Evolutionary conservation across 2,888 invertebrate genomes (phyloP).

Genomic region (Julus scanicus): DNA sequence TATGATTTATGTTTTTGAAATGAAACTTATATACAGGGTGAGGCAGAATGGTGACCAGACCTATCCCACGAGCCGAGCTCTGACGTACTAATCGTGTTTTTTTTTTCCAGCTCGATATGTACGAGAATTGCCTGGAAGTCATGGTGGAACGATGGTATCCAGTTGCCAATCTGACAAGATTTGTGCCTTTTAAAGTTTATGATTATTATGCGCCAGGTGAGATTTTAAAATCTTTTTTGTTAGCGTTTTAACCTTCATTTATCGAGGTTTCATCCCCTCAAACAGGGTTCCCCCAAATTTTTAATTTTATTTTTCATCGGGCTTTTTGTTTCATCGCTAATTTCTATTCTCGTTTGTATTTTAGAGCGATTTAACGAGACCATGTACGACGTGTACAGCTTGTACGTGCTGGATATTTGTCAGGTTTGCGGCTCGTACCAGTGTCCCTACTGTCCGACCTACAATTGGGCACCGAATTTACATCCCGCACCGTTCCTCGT

Average conservation of each 20-base stretch:
- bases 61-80: too few species aligned
- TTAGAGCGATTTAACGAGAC: conserved; percentile 91
- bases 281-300: background rate
- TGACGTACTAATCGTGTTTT: too few species aligned
- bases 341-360: conserved; percentile 62
- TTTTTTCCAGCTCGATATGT: conserved; percentile 78
- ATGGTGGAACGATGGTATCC: conserved; percentile 95
- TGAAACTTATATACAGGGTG: too few species aligned
- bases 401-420: conserved; percentile 89
- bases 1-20: too few species aligned
- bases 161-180: conserved; percentile 95
- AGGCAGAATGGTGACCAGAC: too few species aligned
- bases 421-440: conserved; percentile 95
- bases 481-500: conserved; percentile 34
- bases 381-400: conserved; percentile 86
- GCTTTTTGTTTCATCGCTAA: background rate
- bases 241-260: background rate
- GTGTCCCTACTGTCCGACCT: conserved; percentile 88
- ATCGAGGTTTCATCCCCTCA: background rate
- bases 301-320: background rate
- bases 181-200: conserved; percentile 88
- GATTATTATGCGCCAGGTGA: conserved; percentile 96
- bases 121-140: conserved; percentile 89
- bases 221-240: conserved; percentile 56
- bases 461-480: conserved; percentile 48